phyloP scores from a whole-genome alignment of 2,888 invertebrate species.

The Ochropleura plecta region DNA sequence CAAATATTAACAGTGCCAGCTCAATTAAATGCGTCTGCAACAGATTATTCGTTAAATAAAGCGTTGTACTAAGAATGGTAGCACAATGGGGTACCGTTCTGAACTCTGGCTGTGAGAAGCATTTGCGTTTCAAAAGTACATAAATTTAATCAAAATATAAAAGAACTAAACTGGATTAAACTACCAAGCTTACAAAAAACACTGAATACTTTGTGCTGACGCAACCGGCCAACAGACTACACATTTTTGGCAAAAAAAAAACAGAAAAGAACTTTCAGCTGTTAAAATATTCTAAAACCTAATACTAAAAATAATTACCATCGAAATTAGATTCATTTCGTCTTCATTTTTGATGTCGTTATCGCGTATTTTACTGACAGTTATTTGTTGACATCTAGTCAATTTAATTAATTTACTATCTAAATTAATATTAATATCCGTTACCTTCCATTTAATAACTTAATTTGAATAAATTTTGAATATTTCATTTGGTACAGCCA shows the following conservation, averaged over 20 bases:
- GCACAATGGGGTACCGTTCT: background rate
- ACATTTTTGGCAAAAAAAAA: background rate
- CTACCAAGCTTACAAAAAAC: background rate
- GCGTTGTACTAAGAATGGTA: background rate
- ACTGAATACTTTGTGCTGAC: background rate
- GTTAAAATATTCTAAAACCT: background rate
- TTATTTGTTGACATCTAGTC: conserved; percentile 3
- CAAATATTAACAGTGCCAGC: background rate
- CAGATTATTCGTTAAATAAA: no score
- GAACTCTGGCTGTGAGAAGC: background rate
- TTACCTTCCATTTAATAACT: conserved; percentile 26
- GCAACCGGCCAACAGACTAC: background rate
- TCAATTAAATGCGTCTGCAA: background rate
- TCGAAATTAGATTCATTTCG: background rate
- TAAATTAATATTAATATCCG: conserved; percentile 15
- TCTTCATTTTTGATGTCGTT: background rate
- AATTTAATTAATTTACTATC: conserved; percentile 13
- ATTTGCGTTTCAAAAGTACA: background rate
- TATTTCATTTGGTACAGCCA: background rate
- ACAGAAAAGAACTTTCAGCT: background rate
- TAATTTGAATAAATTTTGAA: conserved; percentile 9
- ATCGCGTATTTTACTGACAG: conserved; percentile 12
- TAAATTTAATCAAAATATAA: background rate
- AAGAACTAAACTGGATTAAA: background rate
- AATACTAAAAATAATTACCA: background rate